phyloP scores from a whole-genome alignment of 23 tunicate species.

The Styela plicata region DNA sequence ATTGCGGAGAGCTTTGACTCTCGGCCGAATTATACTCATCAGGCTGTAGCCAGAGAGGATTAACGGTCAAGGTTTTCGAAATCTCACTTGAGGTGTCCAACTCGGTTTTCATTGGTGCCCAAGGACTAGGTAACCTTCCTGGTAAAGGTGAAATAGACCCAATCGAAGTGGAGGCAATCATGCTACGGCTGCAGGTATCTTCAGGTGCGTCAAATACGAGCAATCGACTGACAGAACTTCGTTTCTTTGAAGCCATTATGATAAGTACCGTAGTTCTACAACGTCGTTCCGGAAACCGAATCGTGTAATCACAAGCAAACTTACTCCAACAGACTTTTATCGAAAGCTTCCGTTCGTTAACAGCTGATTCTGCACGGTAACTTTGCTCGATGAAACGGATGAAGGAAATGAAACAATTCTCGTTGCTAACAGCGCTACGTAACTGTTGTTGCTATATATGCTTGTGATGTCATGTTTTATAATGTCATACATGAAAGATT shows the following conservation, averaged over 20 bases:
- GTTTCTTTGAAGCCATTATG: neutral
- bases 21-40: neutral
- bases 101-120: neutral
- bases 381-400: too few relatives aligned
- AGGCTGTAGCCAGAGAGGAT: slow-evolving; percentile 12
- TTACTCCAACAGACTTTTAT: too few relatives aligned
- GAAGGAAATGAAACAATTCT: too few relatives aligned
- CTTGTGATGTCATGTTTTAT: neutral
- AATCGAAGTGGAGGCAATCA: too few relatives aligned
- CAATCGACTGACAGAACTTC: neutral
- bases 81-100: neutral
- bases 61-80: neutral
- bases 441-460: neutral
- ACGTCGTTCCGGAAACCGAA: too few relatives aligned
- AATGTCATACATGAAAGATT: neutral
- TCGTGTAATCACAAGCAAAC: too few relatives aligned
- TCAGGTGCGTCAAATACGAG: neutral
- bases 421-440: neutral
- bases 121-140: neutral
- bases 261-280: too few relatives aligned
- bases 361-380: too few relatives aligned
- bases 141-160: neutral
- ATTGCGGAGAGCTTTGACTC: neutral
- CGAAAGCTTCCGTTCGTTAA: too few relatives aligned
- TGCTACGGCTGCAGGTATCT: too few relatives aligned